These are phyloP conservation scores for Struthidea cinerea DNA, from an alignment of 2,113 vertebrate genomes.

Conservation along the genomic window DNA sequence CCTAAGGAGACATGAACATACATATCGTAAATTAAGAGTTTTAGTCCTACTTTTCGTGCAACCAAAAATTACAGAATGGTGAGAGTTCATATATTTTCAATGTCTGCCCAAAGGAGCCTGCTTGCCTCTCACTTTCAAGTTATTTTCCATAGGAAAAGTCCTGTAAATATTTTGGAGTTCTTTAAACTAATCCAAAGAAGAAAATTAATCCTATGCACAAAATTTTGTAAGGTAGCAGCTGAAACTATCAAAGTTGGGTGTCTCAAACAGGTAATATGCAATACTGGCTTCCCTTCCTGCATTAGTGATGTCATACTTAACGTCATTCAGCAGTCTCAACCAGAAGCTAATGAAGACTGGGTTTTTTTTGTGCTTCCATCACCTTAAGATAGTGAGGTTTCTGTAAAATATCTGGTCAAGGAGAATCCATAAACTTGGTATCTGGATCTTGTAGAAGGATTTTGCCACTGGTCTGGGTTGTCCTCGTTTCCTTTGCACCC, in stretches of 20 bases:
- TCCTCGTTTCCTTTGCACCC: not conserved
- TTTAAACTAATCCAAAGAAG: not conserved
- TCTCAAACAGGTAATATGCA: not conserved
- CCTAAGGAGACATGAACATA: not conserved
- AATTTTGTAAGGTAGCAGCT: not conserved
- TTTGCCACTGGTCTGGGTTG: not conserved
- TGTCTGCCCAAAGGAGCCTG: not conserved
- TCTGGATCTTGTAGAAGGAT: not conserved
- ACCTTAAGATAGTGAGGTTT: not conserved
- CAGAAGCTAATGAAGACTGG: not conserved
- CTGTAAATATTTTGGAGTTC: not conserved
- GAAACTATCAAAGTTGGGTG: not conserved
- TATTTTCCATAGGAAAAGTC: not conserved
- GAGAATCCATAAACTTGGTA: not conserved
- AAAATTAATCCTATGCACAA: not conserved
- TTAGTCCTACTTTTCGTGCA: not conserved
- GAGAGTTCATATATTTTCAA: not conserved
- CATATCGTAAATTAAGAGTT: not conserved
- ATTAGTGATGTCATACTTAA: not conserved
- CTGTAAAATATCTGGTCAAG: not conserved
- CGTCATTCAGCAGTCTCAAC: not conserved
- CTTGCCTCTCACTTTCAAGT: not conserved
- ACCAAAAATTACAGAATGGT: not conserved
- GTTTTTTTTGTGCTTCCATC: accelerated
- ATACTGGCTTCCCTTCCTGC: not conserved